These are phyloP conservation scores for Sphaeramia orbicularis DNA, from an alignment of 2,797 vertebrate genomes.

Conservation along the genomic window DNA sequence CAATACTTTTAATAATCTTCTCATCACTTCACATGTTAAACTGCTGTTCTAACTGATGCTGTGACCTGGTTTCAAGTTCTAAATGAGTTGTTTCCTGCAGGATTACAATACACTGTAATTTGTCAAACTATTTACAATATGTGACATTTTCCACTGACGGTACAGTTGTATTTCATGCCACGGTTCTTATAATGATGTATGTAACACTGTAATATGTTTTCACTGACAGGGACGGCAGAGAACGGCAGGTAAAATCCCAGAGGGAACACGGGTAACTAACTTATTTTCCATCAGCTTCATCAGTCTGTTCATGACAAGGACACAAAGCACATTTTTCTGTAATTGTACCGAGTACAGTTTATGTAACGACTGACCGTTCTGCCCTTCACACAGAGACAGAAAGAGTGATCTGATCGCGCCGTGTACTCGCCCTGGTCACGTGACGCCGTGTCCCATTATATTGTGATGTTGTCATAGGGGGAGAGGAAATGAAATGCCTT, in stretches of 20 bases:
- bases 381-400: conserved; percentile 72
- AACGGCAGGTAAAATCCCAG: conserved; percentile 36
- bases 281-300: conserved; percentile 56
- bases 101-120: background rate
- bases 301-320: conserved; percentile 68
- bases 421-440: conserved; percentile 75
- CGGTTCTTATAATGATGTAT: background rate
- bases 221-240: conserved; percentile 6
- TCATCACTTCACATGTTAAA: no score
- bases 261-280: conserved; percentile 38
- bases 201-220: background rate
- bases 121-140: conserved; percentile 1
- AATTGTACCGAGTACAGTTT: conserved; percentile 73
- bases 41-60: no score
- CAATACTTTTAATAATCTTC: no score
- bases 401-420: conserved; percentile 70
- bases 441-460: conserved; percentile 81
- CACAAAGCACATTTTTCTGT: conserved; percentile 73
- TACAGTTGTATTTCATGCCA: background rate
- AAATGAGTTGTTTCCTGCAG: no score
- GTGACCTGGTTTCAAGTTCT: no score
- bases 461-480: conserved; percentile 81
- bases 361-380: conserved; percentile 77
- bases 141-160: background rate
- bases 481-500: conserved; percentile 82